Conservation (phyloP, 23 tunicate genomes). For the Halocynthia roretzi region DNA sequence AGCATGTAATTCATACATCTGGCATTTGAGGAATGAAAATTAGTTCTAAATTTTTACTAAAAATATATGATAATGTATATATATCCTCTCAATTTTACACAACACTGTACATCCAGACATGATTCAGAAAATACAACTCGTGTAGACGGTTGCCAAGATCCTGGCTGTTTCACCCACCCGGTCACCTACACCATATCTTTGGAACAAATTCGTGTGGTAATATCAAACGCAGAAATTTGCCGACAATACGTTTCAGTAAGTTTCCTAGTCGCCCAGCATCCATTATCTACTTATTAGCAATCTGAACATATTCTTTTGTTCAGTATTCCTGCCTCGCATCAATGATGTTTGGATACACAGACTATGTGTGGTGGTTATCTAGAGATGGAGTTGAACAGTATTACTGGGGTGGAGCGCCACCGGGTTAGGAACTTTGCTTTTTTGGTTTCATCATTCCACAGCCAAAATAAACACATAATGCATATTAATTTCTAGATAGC, state of each 20-base stretch:
- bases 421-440: background rate
- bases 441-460: no score
- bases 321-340: conserved; percentile 1
- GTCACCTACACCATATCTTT: background rate
- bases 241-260: conserved; percentile 9
- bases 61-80: no score
- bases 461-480: background rate
- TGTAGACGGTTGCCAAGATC: conserved; percentile 2
- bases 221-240: background rate
- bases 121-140: background rate
- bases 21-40: no score
- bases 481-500: background rate
- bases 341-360: background rate
- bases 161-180: background rate
- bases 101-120: background rate
- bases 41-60: no score
- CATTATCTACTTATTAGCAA: background rate
- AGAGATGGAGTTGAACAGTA: conserved; percentile 4
- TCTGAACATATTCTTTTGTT: background rate
- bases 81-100: no score
- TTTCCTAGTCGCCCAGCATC: background rate
- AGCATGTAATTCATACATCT: no score
- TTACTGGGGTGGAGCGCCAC: conserved; percentile 5
- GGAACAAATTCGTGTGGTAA: background rate
- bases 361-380: conserved; percentile 6